A percentile compares a stretch with the other conserved stretches of the same genome.
Conservation (phyloP, 2,797 vertebrate species). For the Chelidonichthys spinosus region DNA sequence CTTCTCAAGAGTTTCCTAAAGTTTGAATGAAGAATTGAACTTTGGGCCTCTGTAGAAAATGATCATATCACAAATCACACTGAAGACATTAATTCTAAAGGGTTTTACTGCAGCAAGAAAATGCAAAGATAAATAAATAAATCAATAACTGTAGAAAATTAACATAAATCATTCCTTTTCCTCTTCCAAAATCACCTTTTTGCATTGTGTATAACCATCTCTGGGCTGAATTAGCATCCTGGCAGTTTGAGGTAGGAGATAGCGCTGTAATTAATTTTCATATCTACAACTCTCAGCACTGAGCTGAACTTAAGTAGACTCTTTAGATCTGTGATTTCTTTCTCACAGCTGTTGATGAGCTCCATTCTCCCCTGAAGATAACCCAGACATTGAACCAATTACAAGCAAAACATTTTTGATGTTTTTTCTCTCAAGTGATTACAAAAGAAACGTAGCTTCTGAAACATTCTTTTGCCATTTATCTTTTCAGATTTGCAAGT, state of each 20-base stretch:
- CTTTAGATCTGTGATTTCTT: conserved; percentile 55
- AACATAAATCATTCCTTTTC: conserved; percentile 11
- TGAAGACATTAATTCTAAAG: conserved; percentile 11
- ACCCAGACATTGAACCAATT: conserved; percentile 37
- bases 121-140: neutral
- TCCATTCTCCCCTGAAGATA: conserved; percentile 39
- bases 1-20: conserved; percentile 45
- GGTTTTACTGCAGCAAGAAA: neutral
- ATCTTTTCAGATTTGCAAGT: neutral
- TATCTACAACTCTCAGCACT: conserved; percentile 52
- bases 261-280: conserved; percentile 72
- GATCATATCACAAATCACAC: conserved; percentile 26
- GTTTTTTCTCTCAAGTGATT: conserved; percentile 22
- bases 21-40: conserved; percentile 40
- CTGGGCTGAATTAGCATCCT: conserved; percentile 38
- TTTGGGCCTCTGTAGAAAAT: conserved; percentile 32
- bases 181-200: conserved; percentile 13
- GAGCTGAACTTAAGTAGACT: conserved; percentile 41
- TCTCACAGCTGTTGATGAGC: conserved; percentile 51
- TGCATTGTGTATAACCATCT: conserved; percentile 34
- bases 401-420: conserved; percentile 41
- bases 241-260: conserved; percentile 58
- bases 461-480: neutral
- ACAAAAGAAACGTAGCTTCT: neutral
- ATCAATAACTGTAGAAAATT: conserved; percentile 28